Evolutionary conservation across 2,113 vertebrate genomes (phyloP), one percentile per base, ranked within the genome.

Genomic region (Odontesthes bonariensis): DNA sequence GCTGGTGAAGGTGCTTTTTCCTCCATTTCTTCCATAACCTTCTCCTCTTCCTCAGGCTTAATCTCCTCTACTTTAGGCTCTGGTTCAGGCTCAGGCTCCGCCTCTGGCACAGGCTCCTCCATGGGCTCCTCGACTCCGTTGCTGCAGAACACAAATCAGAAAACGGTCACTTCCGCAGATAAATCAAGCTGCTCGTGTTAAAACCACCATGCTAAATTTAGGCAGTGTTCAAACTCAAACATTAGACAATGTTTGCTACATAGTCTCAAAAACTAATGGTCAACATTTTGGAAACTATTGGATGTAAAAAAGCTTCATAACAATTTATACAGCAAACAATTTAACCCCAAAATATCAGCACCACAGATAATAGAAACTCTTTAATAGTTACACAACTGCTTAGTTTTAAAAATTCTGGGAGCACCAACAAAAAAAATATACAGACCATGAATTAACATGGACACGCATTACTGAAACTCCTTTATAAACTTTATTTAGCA

Each of bases 1-100:
- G 93, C 93, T 16, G 97, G 96, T 69, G 97, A 97, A 6, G 95
- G 90, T 31, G 96, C 94, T 32, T 98, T 98, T 89, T 96, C 97
- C 90, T 98, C 96, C 70, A 96, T 87, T 75, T 98, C 96, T 65
- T 98, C 96, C 27, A 95, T 85, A 55, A 91, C 94, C 88, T 98
- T 98, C 81, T 98, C 97, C 57, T 97, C 96, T 35, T 64, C 90
- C 54, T 96, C 95, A 6, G 94, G 87, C 82, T 97, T 98, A 51
- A 94, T 72, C 70, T 97, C 97, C 81, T 98, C 97, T 0, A 89
- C 82, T 90, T 97, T 97, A 46, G 88, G 84, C 64, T 94, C 93
- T 4, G 92, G 91, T 75, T 93, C 93, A 1, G 88, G 84, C 38
- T 93, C 93, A 0, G 87, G 89, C 56, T 94, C 93, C 0, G 88